Percentiles rank a stretch among this genome's conserved stretches.
phyloP scores from a whole-genome alignment of 2,888 invertebrate species.

The Crepidodera aurea region DNA sequence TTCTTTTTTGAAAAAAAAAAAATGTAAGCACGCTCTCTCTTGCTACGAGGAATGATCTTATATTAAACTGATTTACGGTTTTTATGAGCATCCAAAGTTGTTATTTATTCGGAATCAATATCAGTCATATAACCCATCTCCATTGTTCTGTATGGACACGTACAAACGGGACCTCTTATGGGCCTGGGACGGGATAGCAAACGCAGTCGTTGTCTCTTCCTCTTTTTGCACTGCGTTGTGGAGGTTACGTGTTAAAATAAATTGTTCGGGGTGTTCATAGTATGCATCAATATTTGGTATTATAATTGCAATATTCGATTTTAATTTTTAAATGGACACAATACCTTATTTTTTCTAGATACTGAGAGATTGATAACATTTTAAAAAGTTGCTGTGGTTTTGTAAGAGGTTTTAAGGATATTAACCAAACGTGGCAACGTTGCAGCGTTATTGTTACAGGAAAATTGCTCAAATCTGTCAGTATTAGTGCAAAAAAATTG shows the following conservation, averaged over 20 bases:
- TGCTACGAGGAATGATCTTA: neutral
- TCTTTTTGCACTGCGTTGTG: constrained; percentile 48
- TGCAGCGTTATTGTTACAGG: too few relatives aligned
- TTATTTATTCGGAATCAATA: constrained; percentile 49
- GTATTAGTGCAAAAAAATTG: too few relatives aligned
- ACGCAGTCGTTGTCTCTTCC: constrained; percentile 52
- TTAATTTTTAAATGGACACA: too few relatives aligned
- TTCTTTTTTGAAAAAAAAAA: too few relatives aligned
- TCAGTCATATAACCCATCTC: constrained; percentile 52
- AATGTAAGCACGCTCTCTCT: too few relatives aligned
- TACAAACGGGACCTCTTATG: constrained; percentile 49
- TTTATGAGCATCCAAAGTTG: constrained; percentile 12
- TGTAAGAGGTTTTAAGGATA: too few relatives aligned
- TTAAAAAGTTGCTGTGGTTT: too few relatives aligned
- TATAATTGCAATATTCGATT: too few relatives aligned
- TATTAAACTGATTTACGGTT: constrained; percentile 17
- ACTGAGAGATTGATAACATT: too few relatives aligned
- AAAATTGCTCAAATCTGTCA: too few relatives aligned
- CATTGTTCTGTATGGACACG: constrained; percentile 49
- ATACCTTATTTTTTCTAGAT: too few relatives aligned
- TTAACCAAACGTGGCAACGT: too few relatives aligned
- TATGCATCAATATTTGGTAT: constrained; percentile 11
- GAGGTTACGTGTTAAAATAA: constrained; percentile 5
- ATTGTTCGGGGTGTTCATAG: neutral
- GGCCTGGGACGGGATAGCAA: constrained; percentile 52